These are phyloP conservation scores for Phoebastria nigripes DNA, from an alignment of 2,797 vertebrate genomes.

Conservation along the genomic window DNA sequence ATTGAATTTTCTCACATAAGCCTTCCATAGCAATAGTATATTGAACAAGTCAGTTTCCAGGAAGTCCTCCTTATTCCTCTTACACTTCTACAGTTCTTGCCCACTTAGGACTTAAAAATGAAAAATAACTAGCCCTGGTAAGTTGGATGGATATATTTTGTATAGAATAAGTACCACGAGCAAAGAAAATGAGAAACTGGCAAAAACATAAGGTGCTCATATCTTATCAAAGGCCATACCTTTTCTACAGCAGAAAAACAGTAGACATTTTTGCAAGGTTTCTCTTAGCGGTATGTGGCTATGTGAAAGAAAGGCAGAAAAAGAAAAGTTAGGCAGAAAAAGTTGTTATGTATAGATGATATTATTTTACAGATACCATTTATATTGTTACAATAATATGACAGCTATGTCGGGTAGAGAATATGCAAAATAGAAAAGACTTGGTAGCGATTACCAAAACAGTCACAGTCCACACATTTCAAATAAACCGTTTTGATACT, in stretches of 20 bases:
- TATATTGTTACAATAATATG: too few species aligned
- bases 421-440: not conserved
- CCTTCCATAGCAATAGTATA: not conserved
- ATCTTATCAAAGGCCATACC: not conserved
- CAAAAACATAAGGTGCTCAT: not conserved
- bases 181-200: not conserved
- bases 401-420: not conserved
- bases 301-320: not conserved
- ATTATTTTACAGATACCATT: not conserved
- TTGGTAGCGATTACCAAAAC: not conserved
- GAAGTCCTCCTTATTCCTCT: not conserved
- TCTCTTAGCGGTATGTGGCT: not conserved
- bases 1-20: not conserved
- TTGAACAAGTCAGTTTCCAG: not conserved
- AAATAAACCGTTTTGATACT: not conserved
- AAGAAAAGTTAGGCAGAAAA: not conserved
- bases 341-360: not conserved
- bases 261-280: not conserved
- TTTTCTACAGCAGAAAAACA: not conserved
- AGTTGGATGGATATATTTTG: not conserved
- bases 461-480: not conserved
- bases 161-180: fast-evolving
- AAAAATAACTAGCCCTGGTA: not conserved
- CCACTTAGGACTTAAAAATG: not conserved
- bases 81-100: not conserved